phyloP scores from a whole-genome alignment of 1,140 invertebrate genomes.

The Lanistes nyassanus region DNA sequence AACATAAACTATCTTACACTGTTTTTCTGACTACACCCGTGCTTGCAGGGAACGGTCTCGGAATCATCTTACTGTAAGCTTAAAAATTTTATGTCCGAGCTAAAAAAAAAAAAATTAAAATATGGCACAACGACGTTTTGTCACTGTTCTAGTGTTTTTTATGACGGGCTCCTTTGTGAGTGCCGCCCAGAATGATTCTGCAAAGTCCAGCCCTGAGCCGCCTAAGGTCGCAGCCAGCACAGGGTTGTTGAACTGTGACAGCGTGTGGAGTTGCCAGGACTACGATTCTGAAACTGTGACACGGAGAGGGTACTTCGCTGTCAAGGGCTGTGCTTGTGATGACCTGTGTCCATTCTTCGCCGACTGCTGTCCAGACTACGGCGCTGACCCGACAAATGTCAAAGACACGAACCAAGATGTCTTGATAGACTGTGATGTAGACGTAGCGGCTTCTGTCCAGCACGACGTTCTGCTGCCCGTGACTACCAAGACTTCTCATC shows the following conservation, averaged over 20 bases:
- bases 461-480: background rate
- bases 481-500: background rate
- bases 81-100: no score
- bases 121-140: no score
- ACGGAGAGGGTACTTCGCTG: background rate
- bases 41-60: no score
- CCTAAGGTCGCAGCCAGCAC: slow-evolving; percentile 36
- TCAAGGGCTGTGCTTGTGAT: slow-evolving; percentile 18
- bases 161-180: no score
- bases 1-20: no score
- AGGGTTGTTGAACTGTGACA: slow-evolving; percentile 10
- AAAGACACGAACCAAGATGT: background rate
- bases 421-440: background rate
- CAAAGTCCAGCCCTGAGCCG: no score
- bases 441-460: background rate
- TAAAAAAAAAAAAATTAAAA: no score
- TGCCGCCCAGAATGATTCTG: no score
- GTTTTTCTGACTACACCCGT: no score
- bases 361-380: slow-evolving; percentile 22
- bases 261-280: slow-evolving; percentile 9
- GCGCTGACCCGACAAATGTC: no score
- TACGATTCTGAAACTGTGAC: background rate
- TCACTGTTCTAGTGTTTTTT: no score
- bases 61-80: no score
- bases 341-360: slow-evolving; percentile 12